These are phyloP conservation scores for Drosophila kanekoi DNA, from an alignment of 2,888 invertebrate genomes.

Conservation along the genomic window DNA sequence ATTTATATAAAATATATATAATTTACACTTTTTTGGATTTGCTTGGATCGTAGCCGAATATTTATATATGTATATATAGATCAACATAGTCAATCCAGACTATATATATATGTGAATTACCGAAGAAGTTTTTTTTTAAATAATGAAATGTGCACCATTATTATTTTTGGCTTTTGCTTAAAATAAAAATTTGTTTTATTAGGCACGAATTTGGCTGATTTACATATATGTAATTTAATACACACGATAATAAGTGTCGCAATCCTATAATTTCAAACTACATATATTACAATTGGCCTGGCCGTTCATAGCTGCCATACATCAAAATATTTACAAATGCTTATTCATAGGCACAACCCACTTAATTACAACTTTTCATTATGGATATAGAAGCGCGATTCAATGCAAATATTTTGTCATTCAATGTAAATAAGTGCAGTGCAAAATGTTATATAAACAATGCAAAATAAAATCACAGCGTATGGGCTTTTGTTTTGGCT, in stretches of 20 bases:
- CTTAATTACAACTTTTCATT: slow-evolving; percentile 58
- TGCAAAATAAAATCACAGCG: slow-evolving; percentile 57
- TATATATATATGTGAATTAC: no score
- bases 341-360: slow-evolving; percentile 55
- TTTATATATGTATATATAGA: no score
- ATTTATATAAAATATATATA: no score
- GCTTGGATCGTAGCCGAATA: no score
- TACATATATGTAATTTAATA: slow-evolving; percentile 1
- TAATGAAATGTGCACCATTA: no score
- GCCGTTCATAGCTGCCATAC: slow-evolving; percentile 14
- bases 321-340: slow-evolving; percentile 34
- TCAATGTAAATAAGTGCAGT: slow-evolving; percentile 37
- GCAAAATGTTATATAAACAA: slow-evolving; percentile 45
- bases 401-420: slow-evolving; percentile 48
- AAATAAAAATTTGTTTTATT: neutral
- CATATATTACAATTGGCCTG: slow-evolving; percentile 6
- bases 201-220: neutral
- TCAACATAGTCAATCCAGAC: no score
- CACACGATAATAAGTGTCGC: neutral
- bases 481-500: slow-evolving; percentile 40
- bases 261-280: slow-evolving; percentile 8
- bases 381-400: slow-evolving; percentile 13
- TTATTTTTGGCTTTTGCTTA: no score
- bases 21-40: no score
- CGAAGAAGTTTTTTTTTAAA: no score